These are phyloP conservation scores for Hyperoplus immaculatus DNA, from an alignment of 2,797 vertebrate species.

Conservation along the genomic window DNA sequence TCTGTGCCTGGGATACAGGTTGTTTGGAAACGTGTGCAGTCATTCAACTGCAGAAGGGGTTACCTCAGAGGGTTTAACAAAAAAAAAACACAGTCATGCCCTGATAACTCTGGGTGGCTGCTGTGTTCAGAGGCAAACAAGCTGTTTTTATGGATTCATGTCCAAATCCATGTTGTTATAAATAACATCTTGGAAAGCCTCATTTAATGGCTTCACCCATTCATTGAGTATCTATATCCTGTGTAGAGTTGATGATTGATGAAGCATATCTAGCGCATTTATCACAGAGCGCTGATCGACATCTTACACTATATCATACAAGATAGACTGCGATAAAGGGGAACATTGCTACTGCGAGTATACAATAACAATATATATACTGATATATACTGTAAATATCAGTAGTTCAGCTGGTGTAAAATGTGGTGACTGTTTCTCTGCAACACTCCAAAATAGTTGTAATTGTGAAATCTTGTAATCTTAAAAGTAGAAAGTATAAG, in stretches of 20 bases:
- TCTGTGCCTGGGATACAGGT: conserved; percentile 44
- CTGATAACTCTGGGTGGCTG: conserved; percentile 15
- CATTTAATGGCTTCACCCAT: background rate
- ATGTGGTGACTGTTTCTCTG: background rate
- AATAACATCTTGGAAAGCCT: background rate
- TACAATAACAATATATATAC: too few species aligned
- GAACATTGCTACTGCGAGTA: background rate
- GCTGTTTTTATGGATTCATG: background rate
- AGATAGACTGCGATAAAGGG: background rate
- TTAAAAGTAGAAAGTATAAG: background rate
- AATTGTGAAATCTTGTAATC: background rate
- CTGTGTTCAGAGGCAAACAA: conserved; percentile 40
- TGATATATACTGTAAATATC: background rate
- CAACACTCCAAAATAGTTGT: too few species aligned
- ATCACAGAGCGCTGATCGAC: background rate
- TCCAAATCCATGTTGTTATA: conserved; percentile 2
- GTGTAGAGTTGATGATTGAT: background rate
- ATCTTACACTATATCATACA: background rate
- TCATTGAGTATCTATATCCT: background rate
- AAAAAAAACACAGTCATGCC: conserved; percentile 48
- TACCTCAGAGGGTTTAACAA: conserved; percentile 32
- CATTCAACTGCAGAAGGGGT: conserved; percentile 30
- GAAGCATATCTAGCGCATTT: background rate
- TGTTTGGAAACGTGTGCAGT: conserved; percentile 52
- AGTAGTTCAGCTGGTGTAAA: background rate